These are phyloP conservation scores for Drosophila multiciliata DNA, from an alignment of 2,888 invertebrate species.

Conservation along the genomic window DNA sequence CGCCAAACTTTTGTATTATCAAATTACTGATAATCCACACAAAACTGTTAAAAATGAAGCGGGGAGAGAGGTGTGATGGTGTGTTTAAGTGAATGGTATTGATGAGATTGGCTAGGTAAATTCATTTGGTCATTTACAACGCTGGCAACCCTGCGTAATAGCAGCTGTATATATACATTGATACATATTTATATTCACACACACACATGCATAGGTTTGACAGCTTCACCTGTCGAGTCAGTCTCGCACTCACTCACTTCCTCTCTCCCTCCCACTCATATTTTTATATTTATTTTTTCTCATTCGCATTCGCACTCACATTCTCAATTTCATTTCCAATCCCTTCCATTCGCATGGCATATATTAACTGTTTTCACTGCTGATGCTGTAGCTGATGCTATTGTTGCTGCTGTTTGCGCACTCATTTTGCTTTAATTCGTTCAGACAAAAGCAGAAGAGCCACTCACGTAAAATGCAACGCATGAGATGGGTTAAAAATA, in stretches of 20 bases:
- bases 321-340: slow-evolving; percentile 25
- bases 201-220: slow-evolving; percentile 25
- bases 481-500: slow-evolving; percentile 67
- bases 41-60: slow-evolving; percentile 3
- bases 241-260: slow-evolving; percentile 17
- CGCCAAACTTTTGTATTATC: slow-evolving; percentile 43
- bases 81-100: not conserved
- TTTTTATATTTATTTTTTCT: not conserved
- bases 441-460: slow-evolving; percentile 50
- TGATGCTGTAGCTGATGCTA: slow-evolving; percentile 15
- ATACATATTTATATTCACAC: not conserved
- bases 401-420: slow-evolving; percentile 43
- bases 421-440: slow-evolving; percentile 76
- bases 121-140: slow-evolving; percentile 20
- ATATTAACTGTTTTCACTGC: slow-evolving; percentile 51
- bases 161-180: not conserved
- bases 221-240: slow-evolving; percentile 43
- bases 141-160: slow-evolving; percentile 2
- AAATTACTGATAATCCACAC: slow-evolving; percentile 49
- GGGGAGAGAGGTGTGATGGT: not conserved
- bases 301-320: not conserved
- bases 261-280: slow-evolving; percentile 8
- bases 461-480: slow-evolving; percentile 47
- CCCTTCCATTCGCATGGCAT: slow-evolving; percentile 41
- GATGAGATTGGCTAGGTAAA: slow-evolving; percentile 1